Evolutionary conservation across 2,888 invertebrate genomes (phyloP).

Genomic region (Ceriagrion tenellum): DNA sequence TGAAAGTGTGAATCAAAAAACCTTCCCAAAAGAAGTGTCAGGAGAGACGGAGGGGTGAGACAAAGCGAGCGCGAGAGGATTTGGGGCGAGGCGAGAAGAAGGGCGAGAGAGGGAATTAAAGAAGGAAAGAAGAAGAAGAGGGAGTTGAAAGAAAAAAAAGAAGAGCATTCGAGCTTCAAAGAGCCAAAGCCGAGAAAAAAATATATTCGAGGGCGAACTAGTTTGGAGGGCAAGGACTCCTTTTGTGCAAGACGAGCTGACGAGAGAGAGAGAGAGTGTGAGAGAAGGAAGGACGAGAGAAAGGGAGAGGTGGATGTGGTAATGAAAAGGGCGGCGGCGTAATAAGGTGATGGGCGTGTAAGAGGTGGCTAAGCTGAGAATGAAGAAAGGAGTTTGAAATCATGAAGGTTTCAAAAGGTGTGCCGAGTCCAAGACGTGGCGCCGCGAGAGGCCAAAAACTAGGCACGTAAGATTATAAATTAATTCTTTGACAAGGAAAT

Average conservation of each 20-base stretch:
- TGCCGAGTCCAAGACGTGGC: background rate
- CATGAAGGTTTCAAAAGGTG: background rate
- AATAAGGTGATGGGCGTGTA: background rate
- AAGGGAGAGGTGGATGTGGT: background rate
- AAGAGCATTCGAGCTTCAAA: background rate
- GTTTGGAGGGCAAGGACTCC: background rate
- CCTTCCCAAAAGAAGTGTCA: background rate
- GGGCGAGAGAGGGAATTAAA: background rate
- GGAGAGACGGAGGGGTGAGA: background rate
- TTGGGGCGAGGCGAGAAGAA: background rate
- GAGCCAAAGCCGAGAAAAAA: background rate
- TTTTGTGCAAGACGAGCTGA: background rate
- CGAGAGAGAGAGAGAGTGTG: background rate
- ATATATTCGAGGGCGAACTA: background rate
- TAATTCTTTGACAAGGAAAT: too few relatives aligned
- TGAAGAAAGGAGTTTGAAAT: background rate
- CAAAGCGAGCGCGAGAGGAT: too few relatives aligned
- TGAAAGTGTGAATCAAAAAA: background rate
- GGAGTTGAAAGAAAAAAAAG: background rate
- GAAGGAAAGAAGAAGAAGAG: background rate
- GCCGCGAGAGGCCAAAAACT: background rate
- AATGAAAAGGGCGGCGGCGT: background rate
- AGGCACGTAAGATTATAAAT: too few relatives aligned
- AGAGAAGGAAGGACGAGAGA: background rate
- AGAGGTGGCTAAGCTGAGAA: background rate